A percentile compares a stretch with the other conserved stretches of the same genome.
Conservation (phyloP, 53 echinoderm and acorn worm species). For the Arbacia lixula region DNA sequence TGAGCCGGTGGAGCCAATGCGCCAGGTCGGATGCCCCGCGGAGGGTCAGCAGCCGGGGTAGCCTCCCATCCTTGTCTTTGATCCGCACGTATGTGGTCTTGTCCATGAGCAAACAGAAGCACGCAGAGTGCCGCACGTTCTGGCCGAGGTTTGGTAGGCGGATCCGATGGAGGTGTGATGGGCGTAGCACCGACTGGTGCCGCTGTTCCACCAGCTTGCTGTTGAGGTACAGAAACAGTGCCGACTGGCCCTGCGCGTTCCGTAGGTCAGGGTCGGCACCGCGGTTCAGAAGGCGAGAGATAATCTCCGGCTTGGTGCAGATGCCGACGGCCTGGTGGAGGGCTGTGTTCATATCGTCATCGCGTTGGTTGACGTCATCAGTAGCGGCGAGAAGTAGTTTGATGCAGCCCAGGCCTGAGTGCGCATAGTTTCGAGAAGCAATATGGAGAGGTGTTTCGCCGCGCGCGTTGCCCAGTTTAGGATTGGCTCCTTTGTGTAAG, state of each 20-base stretch:
- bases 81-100: slow-evolving; percentile 38
- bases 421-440: slow-evolving; percentile 32
- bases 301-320: slow-evolving; percentile 36
- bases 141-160: slow-evolving; percentile 6
- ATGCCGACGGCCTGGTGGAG: slow-evolving; percentile 21
- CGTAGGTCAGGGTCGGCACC: slow-evolving; percentile 62
- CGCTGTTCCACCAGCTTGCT: slow-evolving; percentile 49
- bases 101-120: slow-evolving; percentile 30
- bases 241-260: slow-evolving; percentile 36
- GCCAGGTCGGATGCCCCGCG: slow-evolving; percentile 5
- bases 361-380: slow-evolving; percentile 19
- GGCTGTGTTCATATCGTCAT: slow-evolving; percentile 5
- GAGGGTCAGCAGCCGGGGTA: slow-evolving; percentile 18
- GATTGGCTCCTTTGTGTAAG: slow-evolving; percentile 12
- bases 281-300: slow-evolving; percentile 36
- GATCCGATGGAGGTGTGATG: slow-evolving; percentile 26
- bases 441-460: slow-evolving; percentile 39
- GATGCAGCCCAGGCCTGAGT: slow-evolving; percentile 23
- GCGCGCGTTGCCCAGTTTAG: not conserved
- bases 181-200: slow-evolving; percentile 21
- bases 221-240: slow-evolving; percentile 35
- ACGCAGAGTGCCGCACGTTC: slow-evolving; percentile 23
- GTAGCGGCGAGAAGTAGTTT: slow-evolving; percentile 12
- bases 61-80: slow-evolving; percentile 17
- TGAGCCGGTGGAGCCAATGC: not conserved